A percentile compares a stretch with the other conserved stretches of the same genome.
Conservation (phyloP, 2,888 invertebrate species). For the Trissolcus japonicus region DNA sequence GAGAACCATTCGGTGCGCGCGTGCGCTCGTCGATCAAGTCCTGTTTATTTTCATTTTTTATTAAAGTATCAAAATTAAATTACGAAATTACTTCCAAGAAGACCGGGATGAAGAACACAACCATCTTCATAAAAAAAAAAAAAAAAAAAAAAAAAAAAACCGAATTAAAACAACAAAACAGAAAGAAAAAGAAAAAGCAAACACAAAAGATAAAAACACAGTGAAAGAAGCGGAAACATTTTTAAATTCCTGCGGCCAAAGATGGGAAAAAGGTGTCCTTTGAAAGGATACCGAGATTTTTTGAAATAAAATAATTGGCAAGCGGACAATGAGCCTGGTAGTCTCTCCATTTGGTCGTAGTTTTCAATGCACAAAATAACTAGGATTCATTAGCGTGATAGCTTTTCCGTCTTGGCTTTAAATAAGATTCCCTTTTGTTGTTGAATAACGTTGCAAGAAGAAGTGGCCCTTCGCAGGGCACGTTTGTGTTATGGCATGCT, state of each 20-base stretch:
- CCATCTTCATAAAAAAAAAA: background rate
- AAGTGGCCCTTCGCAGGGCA: conserved; percentile 24
- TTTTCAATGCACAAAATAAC: conserved; percentile 29
- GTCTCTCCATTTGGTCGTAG: background rate
- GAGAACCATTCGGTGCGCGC: conserved; percentile 38
- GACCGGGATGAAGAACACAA: background rate
- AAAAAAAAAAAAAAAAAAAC: no score
- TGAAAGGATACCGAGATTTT: conserved; percentile 16
- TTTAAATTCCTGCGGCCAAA: background rate
- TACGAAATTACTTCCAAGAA: conserved; percentile 10
- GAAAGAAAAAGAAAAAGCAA: background rate
- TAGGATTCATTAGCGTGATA: conserved; percentile 40
- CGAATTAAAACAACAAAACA: background rate
- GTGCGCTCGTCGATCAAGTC: conserved; percentile 35
- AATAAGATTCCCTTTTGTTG: conserved; percentile 46
- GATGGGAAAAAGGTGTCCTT: conserved; percentile 8
- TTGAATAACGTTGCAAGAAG: conserved; percentile 45
- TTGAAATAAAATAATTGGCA: conserved; percentile 27
- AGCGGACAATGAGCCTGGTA: conserved; percentile 29
- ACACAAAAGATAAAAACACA: background rate
- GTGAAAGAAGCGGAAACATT: conserved; percentile 7
- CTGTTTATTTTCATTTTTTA: conserved; percentile 32
- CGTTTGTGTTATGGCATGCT: conserved; percentile 37
- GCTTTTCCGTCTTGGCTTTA: conserved; percentile 20
- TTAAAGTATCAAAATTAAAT: conserved; percentile 32